Percentiles rank a stretch among this genome's conserved stretches.
Evolutionary conservation across 2,113 vertebrate genomes (phyloP).

Genomic region (Scalopus aquaticus): DNA sequence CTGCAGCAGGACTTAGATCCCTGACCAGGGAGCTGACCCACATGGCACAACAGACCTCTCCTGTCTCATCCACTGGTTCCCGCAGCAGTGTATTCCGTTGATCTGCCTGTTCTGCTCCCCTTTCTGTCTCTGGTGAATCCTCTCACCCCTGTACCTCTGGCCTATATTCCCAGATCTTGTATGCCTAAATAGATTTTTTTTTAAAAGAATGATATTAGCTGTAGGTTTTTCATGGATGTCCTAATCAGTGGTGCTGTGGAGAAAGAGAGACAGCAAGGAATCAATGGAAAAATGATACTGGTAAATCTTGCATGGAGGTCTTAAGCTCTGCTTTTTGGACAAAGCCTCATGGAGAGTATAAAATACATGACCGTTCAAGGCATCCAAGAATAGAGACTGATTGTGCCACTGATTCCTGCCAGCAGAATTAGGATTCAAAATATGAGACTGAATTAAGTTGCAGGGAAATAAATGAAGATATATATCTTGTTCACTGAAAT

Average conservation of each 20-base stretch:
- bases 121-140: no score
- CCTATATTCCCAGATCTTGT: no score
- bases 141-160: no score
- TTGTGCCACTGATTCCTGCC: background rate
- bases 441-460: background rate
- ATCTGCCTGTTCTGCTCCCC: no score
- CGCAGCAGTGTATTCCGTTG: no score
- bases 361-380: background rate
- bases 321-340: background rate
- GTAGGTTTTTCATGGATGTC: background rate
- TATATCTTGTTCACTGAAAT: constrained; percentile 20
- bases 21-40: no score
- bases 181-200: no score
- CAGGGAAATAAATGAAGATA: constrained; percentile 13
- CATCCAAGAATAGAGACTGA: background rate
- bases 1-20: no score
- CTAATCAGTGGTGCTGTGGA: background rate
- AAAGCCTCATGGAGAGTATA: background rate
- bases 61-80: no score
- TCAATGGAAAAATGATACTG: constrained; percentile 7
- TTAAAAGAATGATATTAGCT: background rate
- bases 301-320: background rate
- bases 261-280: background rate
- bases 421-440: background rate
- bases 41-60: no score